Conservation (phyloP, 2,113 vertebrate species). For the Forbesichthys agassizii region DNA sequence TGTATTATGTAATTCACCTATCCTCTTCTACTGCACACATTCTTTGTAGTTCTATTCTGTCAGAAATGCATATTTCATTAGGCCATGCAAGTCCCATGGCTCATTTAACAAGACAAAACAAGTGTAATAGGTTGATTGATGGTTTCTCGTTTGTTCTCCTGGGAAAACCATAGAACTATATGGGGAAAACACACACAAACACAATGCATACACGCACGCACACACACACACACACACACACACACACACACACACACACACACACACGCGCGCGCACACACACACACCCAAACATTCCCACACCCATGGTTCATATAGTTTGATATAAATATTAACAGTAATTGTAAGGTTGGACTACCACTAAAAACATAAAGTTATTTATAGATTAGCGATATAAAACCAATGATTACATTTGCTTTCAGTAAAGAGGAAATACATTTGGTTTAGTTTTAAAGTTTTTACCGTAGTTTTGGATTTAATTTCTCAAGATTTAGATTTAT, state of each 20-base stretch:
- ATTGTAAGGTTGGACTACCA: not conserved
- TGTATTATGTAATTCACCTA: no score
- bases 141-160: slow-evolving; percentile 29
- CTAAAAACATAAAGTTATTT: no score
- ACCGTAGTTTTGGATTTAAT: no score
- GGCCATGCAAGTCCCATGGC: not conserved
- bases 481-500: no score
- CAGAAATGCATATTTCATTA: no score
- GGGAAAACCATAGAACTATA: slow-evolving; percentile 30
- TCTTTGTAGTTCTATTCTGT: no score
- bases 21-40: no score
- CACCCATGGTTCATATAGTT: not conserved
- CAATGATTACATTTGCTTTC: no score
- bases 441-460: no score
- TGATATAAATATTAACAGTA: not conserved
- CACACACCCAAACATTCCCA: slow-evolving; percentile 10
- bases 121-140: no score
- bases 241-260: slow-evolving; percentile 4
- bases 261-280: not conserved
- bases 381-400: no score
- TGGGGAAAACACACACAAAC: slow-evolving; percentile 38
- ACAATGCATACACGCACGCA: not conserved
- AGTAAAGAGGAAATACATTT: no score
- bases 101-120: slow-evolving; percentile 6
- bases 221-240: slow-evolving; percentile 1